Conservation (phyloP, 1,140 invertebrate species). For the Nasonia longicornis region DNA sequence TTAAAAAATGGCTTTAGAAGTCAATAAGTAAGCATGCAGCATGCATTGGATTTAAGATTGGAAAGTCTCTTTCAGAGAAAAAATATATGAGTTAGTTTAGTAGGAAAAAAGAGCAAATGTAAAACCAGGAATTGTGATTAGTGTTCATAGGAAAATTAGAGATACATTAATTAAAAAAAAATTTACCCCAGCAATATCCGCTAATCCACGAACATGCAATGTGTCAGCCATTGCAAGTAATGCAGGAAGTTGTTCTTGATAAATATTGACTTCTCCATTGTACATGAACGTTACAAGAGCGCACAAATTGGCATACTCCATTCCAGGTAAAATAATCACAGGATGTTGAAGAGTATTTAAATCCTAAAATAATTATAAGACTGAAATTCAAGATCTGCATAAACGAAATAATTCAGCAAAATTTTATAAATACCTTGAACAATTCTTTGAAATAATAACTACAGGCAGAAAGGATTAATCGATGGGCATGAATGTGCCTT, state of each 20-base stretch:
- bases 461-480: constrained; percentile 89
- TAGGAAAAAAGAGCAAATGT: constrained; percentile 10
- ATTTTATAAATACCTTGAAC: constrained; percentile 77
- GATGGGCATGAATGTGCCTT: constrained; percentile 84
- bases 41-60: constrained; percentile 38
- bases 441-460: constrained; percentile 92
- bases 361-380: constrained; percentile 69
- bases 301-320: constrained; percentile 82
- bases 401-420: neutral
- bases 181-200: constrained; percentile 80
- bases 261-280: constrained; percentile 90
- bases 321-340: constrained; percentile 85
- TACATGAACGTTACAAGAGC: constrained; percentile 93
- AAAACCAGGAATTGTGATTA: constrained; percentile 12
- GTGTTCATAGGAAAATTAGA: neutral
- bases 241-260: constrained; percentile 83
- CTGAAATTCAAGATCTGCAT: neutral
- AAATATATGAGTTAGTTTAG: neutral
- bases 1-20: constrained; percentile 32
- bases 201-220: constrained; percentile 87
- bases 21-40: constrained; percentile 39
- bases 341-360: constrained; percentile 81
- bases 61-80: neutral
- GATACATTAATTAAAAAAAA: constrained; percentile 11
- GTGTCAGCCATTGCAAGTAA: constrained; percentile 86